Base-by-base conservation (phyloP, 2,113 vertebrate species). In the Serilophus lunatus region DNA sequence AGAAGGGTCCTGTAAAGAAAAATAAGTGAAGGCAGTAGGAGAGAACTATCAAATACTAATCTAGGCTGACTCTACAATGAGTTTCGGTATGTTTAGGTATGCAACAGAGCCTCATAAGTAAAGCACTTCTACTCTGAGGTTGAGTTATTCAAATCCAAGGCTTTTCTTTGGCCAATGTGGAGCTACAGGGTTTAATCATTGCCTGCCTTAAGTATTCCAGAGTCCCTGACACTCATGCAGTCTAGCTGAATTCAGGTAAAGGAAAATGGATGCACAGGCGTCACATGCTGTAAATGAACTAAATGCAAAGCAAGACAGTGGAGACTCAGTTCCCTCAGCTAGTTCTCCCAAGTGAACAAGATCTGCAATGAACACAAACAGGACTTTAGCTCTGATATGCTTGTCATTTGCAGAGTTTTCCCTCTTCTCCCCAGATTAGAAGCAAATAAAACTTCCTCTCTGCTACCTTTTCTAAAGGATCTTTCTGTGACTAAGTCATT, bases 401-500 rank as follows among this genome's bases (percentile, higher is more conserved):
- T 50, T 77, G 60, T 57, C 78, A 61, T 65, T 80, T 92, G 49
- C 75, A 90, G 57, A 82, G 63, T 25, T 77, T 83, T 82, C 13
- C 38, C 51, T 54, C 68, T 76, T 82, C 65, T 53, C 38, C 45
- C 17, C 4, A 3, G 35, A 59, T 44, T 60, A 75, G 76, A 92
- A 93, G 86, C 38, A 74, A 77, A 56, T 23, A 70, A 60, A 88
- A 81, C 64, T 94, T 87, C 50, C 49, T 53, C 54, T 90, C 69
- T 70, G 47, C 33, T 80, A 57, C 69, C 28, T 84, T 87, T 91
- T 65, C 81, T 63, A 82, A 86, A 74, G 57, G 53, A 80, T 64
- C 69, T 93, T 86, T 72, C 75, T 86, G 44, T 71, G 78, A 79
- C 78, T 93, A 94, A 92, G 76, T 79, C 72, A 96, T 96, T 96